Percentiles rank a stretch among this genome's conserved stretches.
phyloP scores from a whole-genome alignment of 2,113 vertebrate species.

The Urocolius indicus region DNA sequence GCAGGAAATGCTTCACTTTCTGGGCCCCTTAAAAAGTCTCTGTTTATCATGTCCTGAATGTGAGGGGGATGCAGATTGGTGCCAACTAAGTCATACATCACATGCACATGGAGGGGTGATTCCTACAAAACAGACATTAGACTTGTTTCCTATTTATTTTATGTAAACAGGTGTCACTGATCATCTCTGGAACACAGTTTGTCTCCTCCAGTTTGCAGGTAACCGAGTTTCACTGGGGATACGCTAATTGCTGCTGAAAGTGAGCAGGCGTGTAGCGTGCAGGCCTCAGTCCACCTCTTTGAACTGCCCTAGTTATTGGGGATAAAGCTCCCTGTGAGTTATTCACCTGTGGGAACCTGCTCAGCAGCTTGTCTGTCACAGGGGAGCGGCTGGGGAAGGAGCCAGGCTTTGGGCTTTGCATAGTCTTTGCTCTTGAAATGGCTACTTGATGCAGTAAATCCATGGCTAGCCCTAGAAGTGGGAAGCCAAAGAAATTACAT shows the following conservation, averaged over 20 bases:
- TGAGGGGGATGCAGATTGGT: neutral
- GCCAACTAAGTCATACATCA: neutral
- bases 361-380: neutral
- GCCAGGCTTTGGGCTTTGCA: neutral
- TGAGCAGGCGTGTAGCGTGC: neutral
- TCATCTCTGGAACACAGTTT: neutral
- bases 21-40: neutral
- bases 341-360: conserved; percentile 30
- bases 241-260: conserved; percentile 10
- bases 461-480: neutral
- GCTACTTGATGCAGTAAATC: neutral
- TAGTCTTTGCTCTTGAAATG: neutral
- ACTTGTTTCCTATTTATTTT: neutral
- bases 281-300: neutral
- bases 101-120: too few species aligned
- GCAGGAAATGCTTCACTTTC: conserved; percentile 47
- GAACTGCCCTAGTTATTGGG: neutral
- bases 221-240: neutral
- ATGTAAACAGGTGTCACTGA: neutral
- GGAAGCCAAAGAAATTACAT: neutral
- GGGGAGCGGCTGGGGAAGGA: neutral
- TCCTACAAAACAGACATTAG: neutral
- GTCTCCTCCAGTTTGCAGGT: neutral
- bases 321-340: conserved; percentile 5
- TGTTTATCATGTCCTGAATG: neutral